Percentiles rank a stretch among this genome's conserved stretches.
phyloP scores from a whole-genome alignment of 2,113 vertebrate species.

The Apistogramma diplotaenia region DNA sequence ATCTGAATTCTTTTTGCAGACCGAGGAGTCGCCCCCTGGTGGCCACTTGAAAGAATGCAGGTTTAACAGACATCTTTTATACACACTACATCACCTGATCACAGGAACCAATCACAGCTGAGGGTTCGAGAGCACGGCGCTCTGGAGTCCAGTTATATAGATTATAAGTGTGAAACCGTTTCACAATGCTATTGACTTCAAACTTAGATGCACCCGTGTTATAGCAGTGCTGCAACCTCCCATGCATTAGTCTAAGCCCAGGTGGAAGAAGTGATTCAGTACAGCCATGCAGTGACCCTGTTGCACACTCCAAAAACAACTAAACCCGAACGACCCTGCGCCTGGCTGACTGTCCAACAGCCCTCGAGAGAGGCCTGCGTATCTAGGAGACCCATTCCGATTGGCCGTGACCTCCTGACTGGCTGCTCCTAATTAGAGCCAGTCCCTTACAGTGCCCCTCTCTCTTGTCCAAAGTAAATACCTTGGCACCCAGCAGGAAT shows the following conservation, averaged over 20 bases:
- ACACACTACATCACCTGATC: background rate
- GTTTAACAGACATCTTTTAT: background rate
- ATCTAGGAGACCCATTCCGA: constrained; percentile 41
- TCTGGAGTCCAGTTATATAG: too few relatives aligned
- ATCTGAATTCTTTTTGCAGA: background rate
- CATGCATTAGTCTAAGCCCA: background rate
- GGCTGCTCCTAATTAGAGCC: constrained; percentile 70
- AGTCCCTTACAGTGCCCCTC: constrained; percentile 60
- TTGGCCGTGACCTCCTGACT: constrained; percentile 63
- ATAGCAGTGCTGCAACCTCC: constrained; percentile 4
- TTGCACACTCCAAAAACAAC: constrained; percentile 28
- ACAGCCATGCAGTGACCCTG: constrained; percentile 13
- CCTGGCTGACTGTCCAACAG: constrained; percentile 3
- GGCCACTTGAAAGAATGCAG: background rate
- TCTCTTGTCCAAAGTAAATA: constrained; percentile 71
- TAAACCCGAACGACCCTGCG: constrained; percentile 13
- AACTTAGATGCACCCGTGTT: background rate
- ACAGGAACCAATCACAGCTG: too few relatives aligned
- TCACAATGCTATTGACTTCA: background rate
- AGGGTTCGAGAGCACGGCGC: too few relatives aligned
- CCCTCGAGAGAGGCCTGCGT: constrained; percentile 19
- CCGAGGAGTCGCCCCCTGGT: background rate
- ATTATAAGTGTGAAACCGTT: background rate
- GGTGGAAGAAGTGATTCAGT: constrained; percentile 18
- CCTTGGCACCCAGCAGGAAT: constrained; percentile 67